Base-by-base conservation (phyloP, 2,797 vertebrate genomes). In the Cryptoblepharus egeriae region DNA sequence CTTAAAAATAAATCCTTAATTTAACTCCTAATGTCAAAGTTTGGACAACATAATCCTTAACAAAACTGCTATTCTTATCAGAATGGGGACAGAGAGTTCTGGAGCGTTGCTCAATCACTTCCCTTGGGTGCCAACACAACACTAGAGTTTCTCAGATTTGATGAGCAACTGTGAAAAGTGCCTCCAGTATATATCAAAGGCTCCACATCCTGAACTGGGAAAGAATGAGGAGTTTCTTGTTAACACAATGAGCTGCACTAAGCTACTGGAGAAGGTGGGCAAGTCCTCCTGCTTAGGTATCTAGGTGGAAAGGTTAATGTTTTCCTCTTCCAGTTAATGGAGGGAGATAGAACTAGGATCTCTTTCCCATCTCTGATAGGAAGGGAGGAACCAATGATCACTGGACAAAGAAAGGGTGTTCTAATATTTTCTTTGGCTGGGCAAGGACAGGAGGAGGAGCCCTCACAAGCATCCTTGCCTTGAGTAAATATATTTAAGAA, bases 61-160 rank as follows among this genome's bases (percentile, higher is more conserved):
- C 52, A 73, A 79, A 90, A 49, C 72, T 77, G 42, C 32, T 72
- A 45, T 65, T 70, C 52, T 24, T 11, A 68, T 65, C 37, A 67
- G 15, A n/a, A 68, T 68, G 22, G 2, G 4, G 52, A 57, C n/a
- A 45, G 55, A 64, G 11, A 1, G 18, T 74, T 26, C 32, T 26
- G 1, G 7, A 11, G 61, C 35, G 16, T 52, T 4, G 13, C 22
- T 61, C 37, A 30, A 42, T 39, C 13, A 1, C 5, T 52, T 80
- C 42, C n/a, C 30, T 52, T 39, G 57, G 2, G 4, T 39, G 16
- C 32, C 3, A 16, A 72, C 15, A 30, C 5, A 32, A 22, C 22
- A 75, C n/a, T 28, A 3, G 4, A n/a, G 49, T 32, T 42, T 28
- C 12, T 75, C 63, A 57, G 32, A 52, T 9, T 58, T n/a, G 60